Base-by-base conservation (phyloP, 2,888 invertebrate genomes). In the Perithous albicinctus region DNA sequence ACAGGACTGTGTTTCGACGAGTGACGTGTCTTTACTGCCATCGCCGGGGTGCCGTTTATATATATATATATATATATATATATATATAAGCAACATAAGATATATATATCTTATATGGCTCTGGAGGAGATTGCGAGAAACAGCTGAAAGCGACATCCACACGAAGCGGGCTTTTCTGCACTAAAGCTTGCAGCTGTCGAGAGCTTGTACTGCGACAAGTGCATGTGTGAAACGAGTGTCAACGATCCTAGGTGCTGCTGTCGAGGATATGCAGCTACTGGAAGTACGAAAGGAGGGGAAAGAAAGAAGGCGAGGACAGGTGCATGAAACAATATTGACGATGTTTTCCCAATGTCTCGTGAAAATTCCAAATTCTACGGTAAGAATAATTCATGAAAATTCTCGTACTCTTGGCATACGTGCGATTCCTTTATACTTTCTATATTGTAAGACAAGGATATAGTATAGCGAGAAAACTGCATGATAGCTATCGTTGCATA, bases 341-440 rank as follows among this genome's bases (percentile, higher is more conserved):
- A 32, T 29, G 2, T 48, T 69, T 35, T 66, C 54, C 32, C 20
- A 32, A 29, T 66, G 38, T 56, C 54, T 56, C 56, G 26, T 46
- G 56, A 70, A 70, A 80, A 70, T 63, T 18, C 74, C 63, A 23
- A 75, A 32, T 56, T 69, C 66, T 67, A 59, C 35, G 38, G 7
- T 35, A 7, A 56, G 67, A 76, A 67, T 76, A 59, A 76, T 76
- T 67, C 59, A 76, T 59, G 67, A 76, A 59, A 48, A 35, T n/a
- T 35, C 35, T 26, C 8, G 35, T 43, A 41, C n/a, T n/a, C 41
- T 10, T 6, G 64, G 29, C 66, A 41, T 56, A 32, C 15, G 46
- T 32, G 29, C 59, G 56, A 67, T 76, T 48, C 35, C 54, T 46
- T 67, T 66, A 56, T 59, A 38, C 38, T 41, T 64, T 74, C 54